Base-by-base conservation (phyloP, 1,140 invertebrate genomes). In the Drosophila mojavensis region DNA sequence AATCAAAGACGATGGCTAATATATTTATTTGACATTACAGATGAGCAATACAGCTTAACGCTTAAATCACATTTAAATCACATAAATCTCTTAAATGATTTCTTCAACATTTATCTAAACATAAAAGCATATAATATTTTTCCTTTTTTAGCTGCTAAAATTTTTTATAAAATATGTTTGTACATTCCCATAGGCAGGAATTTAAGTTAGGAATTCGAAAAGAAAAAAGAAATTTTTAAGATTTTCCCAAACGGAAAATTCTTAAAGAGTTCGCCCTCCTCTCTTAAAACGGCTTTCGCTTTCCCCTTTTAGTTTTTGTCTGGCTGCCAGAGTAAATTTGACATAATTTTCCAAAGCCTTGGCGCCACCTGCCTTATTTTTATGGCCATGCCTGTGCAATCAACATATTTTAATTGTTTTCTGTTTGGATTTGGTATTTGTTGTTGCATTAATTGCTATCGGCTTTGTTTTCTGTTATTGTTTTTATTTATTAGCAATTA, bases 391-490 rank as follows among this genome's bases (percentile, higher is more conserved):
- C 54, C 47, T 75, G 66, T 64, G 20, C 6, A 47, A 48, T 47
- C 54, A 70, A 73, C 66, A 65, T 28, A 63, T 50, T 77, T 88
- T 79, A 86, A 86, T 83, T 88, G 79, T 66, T 50, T 68, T 51
- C 81, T 84, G 78, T 81, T 78, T 68, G 17, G 62, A 33, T 62
- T 43, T 59, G 13, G 36, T 55, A 41, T 63, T 54, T 59, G 51
- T 64, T 30, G 28, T 10, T 45, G 17, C 26, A 24, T 11, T 55
- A 58, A 60, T 50, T 58, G 41, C 43, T 30, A 47, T 56, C 56
- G 41, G 33, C 24, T 36, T 56, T 63, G 43, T 63, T 54, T 26
- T 4, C 67, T 33, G 20, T 51, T 63, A 5, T 50, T 58, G 54
- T 66, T 72, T 43, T 59, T 26, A 15, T 15, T 39, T 45, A 81